Evolutionary conservation across 2,113 vertebrate genomes (phyloP), one percentile per base, ranked within the genome.

Genomic region (Haliaeetus leucogaster): DNA sequence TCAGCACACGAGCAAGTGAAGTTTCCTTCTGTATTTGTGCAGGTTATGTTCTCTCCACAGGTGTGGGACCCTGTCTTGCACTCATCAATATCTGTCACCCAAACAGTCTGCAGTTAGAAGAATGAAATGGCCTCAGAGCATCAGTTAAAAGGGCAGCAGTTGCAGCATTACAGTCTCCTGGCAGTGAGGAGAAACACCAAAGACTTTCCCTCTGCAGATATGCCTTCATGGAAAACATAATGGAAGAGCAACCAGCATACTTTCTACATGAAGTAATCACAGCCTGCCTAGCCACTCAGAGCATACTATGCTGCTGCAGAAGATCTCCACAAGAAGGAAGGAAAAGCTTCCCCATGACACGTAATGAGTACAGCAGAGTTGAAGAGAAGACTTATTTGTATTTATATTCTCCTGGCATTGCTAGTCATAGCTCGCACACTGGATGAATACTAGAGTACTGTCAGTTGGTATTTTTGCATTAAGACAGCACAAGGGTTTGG

Each of bases 31-130:
- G 90, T 98, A 42, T 99, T 99, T 89, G 92, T 96, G 74, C 98
- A 99, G 80, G 94, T 95, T 82, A 89, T 92, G 18, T 98, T 97
- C 84, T 97, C 95, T 95, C 98, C 97, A 86, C 99, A 99, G 61
- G 74, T 90, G 74, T 99, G 98, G 5, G 58, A 71, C 65, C 97
- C 98, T 82, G 8, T 86, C 73, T 96, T 84, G 93, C 98, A 99
- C 78, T 99, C 98, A 84, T 99, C 98, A 50, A 98, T 97, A 96
- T 99, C 99, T 99, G 93, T 45, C 95, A 97, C 81, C 88, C 93
- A 96, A 96, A 97, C 7, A 96, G 68, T 84, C 94, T 97, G 88
- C 79, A 92, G 95, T 97, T 96, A 96, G 91, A 97, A 86, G 91
- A 48, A 83, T 0, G 47, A 90, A 96, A 96, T 25, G n/a, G n/a